Base-by-base conservation (phyloP, 2,113 vertebrate genomes). In the Thermophis baileyi region DNA sequence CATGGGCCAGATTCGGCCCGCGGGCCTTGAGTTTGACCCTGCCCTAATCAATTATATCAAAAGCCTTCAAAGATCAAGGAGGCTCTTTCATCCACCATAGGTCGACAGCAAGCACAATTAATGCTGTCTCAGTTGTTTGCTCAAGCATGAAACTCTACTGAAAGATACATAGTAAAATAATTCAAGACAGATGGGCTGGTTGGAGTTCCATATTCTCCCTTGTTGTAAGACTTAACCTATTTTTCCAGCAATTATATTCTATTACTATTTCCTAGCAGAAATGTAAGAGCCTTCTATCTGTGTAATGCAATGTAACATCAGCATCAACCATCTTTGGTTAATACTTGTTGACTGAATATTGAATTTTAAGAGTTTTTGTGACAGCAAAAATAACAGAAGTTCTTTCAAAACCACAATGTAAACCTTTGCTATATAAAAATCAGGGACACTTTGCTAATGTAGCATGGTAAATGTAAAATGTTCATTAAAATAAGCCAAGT, bases 361-460 rank as follows among this genome's bases (percentile, higher is more conserved):
- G 88, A 85, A 27, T 24, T 50, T 51, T 44, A 20, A 91, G 46
- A 91, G 85, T 0, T 1, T 1, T 2, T 20, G 3, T 22, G 40
- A 91, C 3, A 44, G 55, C n/a, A 63, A 87, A 92, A 87, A n/a
- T 25, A 49, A 47, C 1, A 27, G 81, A 60, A 93, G 2, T 0
- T 20, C 85, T 81, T 90, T 87, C 85, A 40, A 94, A 93, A 94
- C 1, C 4, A 0, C 16, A 0, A 4, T 0, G 0, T 96, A 96
- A 97, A 97, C 95, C 96, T 7, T n/a, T 1, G 14, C 92, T 92
- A 30, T 92, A 94, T 94, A 97, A 97, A 96, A 97, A 97, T 97
- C 96, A 92, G 93, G 94, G 91, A 96, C 96, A 95, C 97, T 96
- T 93, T 2, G 92, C 96, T 97, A 97, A 97, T 96, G 95, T 92